Percentiles rank a stretch among this genome's conserved stretches.
Evolutionary conservation across 1,140 invertebrate species (phyloP).

Genomic region (Drosophila serrata): DNA sequence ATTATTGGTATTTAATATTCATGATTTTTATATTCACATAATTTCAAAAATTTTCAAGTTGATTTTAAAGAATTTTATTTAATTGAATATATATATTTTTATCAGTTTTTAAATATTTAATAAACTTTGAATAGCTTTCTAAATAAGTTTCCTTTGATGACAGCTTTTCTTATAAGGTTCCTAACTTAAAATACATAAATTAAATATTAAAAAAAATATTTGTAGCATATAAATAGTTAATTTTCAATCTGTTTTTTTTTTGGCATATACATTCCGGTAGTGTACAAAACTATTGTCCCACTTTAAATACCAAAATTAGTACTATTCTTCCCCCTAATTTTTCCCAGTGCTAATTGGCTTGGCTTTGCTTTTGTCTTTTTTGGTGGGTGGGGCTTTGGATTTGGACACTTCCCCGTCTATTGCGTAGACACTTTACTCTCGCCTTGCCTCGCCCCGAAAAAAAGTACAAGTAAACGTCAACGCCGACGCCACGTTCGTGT

Average conservation of each 20-base stretch:
- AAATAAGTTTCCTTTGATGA: not conserved
- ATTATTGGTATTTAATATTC: too few relatives aligned
- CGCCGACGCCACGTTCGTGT: constrained; percentile 70
- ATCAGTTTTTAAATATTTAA: not conserved
- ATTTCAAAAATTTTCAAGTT: not conserved
- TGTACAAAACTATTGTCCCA: too few relatives aligned
- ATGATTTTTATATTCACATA: too few relatives aligned
- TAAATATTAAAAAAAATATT: not conserved
- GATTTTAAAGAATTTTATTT: not conserved
- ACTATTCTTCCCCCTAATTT: not conserved
- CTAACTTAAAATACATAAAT: not conserved
- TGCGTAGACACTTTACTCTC: constrained; percentile 38
- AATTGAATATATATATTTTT: not conserved
- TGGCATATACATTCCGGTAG: not conserved
- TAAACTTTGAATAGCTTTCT: too few relatives aligned
- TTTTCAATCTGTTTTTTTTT: not conserved
- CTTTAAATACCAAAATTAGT: not conserved
- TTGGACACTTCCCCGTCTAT: constrained; percentile 27
- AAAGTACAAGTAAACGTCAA: constrained; percentile 63
- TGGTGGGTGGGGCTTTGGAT: constrained; percentile 18
- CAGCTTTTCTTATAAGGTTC: not conserved
- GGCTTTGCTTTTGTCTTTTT: constrained; percentile 4
- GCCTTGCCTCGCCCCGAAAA: constrained; percentile 19
- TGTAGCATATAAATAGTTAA: not conserved
- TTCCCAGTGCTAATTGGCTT: constrained; percentile 16